Base-by-base conservation (phyloP, 2,888 invertebrate genomes). In the Heliconius cydno region DNA sequence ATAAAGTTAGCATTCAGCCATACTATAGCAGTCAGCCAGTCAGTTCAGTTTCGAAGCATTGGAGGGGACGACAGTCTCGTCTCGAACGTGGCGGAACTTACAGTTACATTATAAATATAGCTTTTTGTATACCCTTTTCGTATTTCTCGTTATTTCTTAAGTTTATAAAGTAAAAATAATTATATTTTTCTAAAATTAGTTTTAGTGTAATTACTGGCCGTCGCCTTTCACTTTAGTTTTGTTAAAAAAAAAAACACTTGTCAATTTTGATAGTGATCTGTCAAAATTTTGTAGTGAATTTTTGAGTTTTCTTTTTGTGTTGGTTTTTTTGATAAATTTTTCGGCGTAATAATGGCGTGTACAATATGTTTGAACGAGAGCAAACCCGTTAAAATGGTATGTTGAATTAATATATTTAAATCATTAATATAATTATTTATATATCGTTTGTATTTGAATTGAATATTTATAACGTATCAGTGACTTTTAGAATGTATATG, bases 381-480 rank as follows among this genome's bases (percentile, higher is more conserved):
- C 70, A 91, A 89, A 83, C 85, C 88, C 2, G 86, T 89, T 46
- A 91, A 88, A 88, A 91, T 90, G 90, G 92, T 92, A 84, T 89
- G 92, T 88, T 78, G 65, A 52, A 9, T 52, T 28, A 65, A 65
- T 28, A 15, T 13, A 65, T 65, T 65, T 65, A 30, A 63, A 63
- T 25, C 13, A 28, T 63, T 63, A 28, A 25, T 63, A 28, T 52
- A 22, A 52, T 52, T 60, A 60, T 60, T n/a, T n/a, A n/a, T n/a
- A n/a, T n/a, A 60, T 60, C n/a, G 60, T 78, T 25, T 10, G 22
- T 30, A n/a, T 34, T 70, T 19, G 34, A 76, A 34, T 74, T 66
- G 52, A 65, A 30, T 68, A 78, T 73, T 70, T 67, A 41, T 79
- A 41, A n/a, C 25, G 46, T 52, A 52, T 15, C 15, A 65, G 25